Conservation (phyloP, 2,888 invertebrate genomes). For the Fissipunctia ypsillon region DNA sequence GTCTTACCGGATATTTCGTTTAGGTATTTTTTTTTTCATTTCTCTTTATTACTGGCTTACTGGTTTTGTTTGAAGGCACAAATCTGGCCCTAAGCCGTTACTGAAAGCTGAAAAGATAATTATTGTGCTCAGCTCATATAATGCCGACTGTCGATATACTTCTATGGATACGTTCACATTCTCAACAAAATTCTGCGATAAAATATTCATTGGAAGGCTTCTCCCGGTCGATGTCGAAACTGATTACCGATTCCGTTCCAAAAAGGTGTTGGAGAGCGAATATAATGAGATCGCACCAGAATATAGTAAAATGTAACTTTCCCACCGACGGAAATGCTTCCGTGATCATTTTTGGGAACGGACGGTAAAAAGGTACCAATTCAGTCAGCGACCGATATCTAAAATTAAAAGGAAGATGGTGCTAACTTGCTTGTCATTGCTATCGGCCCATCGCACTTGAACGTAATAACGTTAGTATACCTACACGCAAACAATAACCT, state of each 20-base stretch:
- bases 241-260: conserved; percentile 50
- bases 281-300: conserved; percentile 37
- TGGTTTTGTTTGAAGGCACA: conserved; percentile 33
- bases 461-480: background rate
- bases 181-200: conserved; percentile 43
- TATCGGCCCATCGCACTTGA: conserved; percentile 7
- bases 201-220: conserved; percentile 50
- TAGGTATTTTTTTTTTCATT: conserved; percentile 41
- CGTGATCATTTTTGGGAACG: background rate
- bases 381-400: conserved; percentile 1
- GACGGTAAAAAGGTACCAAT: background rate
- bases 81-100: background rate
- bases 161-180: conserved; percentile 48
- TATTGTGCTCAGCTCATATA: conserved; percentile 3
- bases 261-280: conserved; percentile 45
- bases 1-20: conserved; percentile 52
- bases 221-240: conserved; percentile 49
- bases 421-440: background rate
- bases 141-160: conserved; percentile 27
- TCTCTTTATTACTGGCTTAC: conserved; percentile 16
- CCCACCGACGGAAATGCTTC: background rate
- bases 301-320: conserved; percentile 18
- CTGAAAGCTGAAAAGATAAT: conserved; percentile 26
- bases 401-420: conserved; percentile 9
- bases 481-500: background rate